Conservation (phyloP, 1,140 invertebrate genomes). For the Zaprionus ghesquierei region DNA sequence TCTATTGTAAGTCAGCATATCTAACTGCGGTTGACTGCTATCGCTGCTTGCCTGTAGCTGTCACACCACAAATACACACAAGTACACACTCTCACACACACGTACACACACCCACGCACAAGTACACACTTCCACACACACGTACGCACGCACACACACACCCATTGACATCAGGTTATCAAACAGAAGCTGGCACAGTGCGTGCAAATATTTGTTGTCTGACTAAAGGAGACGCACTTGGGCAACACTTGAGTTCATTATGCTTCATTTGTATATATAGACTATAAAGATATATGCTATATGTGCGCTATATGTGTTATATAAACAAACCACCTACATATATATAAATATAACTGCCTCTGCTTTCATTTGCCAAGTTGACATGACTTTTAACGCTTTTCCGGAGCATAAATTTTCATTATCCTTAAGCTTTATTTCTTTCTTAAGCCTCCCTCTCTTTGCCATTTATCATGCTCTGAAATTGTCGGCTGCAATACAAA, state of each 20-base stretch:
- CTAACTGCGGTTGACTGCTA: background rate
- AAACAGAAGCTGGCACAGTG: background rate
- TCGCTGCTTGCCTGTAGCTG: background rate
- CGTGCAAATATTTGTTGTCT: background rate
- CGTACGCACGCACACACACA: background rate
- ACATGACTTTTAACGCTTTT: background rate
- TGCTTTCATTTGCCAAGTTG: background rate
- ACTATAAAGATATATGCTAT: background rate
- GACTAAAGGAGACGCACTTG: background rate
- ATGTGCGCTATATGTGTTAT: background rate
- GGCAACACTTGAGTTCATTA: background rate
- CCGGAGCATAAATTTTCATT: background rate
- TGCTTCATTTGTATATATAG: background rate
- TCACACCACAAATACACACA: background rate
- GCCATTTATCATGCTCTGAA: background rate
- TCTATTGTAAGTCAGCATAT: background rate
- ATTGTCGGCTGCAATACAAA: background rate
- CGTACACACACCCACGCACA: background rate
- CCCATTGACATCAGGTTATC: background rate
- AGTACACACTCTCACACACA: background rate
- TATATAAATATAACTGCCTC: background rate
- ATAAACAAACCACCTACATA: background rate
- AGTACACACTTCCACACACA: background rate
- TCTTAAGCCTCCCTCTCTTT: too few species aligned
- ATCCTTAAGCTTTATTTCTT: background rate